Conservation (phyloP, 2,888 invertebrate genomes). For the Oxytorus armatus region DNA sequence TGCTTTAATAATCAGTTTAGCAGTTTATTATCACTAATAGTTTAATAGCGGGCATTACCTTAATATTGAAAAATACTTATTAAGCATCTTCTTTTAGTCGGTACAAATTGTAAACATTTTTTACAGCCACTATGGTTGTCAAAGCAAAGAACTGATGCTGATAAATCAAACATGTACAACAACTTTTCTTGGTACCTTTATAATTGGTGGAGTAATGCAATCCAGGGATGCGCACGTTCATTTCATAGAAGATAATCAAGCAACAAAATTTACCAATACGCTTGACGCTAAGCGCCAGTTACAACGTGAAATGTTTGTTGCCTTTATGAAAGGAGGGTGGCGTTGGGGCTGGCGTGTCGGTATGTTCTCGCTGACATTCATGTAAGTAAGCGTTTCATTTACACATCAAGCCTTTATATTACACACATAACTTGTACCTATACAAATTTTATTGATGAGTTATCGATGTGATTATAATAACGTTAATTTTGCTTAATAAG, state of each 20-base stretch:
- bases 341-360: conserved; percentile 89
- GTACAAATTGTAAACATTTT: conserved; percentile 10
- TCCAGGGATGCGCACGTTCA: conserved; percentile 87
- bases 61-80: no score
- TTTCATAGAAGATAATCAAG: conserved; percentile 91
- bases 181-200: conserved; percentile 86
- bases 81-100: conserved; percentile 10
- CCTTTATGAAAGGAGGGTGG: conserved; percentile 90
- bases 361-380: conserved; percentile 89
- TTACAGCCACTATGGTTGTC: conserved; percentile 88
- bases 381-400: conserved; percentile 85
- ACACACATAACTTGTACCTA: conserved; percentile 8
- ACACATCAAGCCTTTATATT: neutral
- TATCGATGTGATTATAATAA: no score
- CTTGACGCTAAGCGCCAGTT: conserved; percentile 90
- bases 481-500: no score
- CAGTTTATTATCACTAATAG: no score
- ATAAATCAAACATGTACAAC: conserved; percentile 85
- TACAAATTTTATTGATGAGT: neutral
- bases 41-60: no score
- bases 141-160: conserved; percentile 87
- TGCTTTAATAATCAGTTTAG: no score
- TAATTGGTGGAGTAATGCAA: conserved; percentile 87
- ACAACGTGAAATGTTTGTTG: conserved; percentile 89
- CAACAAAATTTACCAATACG: conserved; percentile 88